These are phyloP conservation scores for Crepidodera aurea DNA, from an alignment of 2,888 invertebrate species.

Conservation along the genomic window DNA sequence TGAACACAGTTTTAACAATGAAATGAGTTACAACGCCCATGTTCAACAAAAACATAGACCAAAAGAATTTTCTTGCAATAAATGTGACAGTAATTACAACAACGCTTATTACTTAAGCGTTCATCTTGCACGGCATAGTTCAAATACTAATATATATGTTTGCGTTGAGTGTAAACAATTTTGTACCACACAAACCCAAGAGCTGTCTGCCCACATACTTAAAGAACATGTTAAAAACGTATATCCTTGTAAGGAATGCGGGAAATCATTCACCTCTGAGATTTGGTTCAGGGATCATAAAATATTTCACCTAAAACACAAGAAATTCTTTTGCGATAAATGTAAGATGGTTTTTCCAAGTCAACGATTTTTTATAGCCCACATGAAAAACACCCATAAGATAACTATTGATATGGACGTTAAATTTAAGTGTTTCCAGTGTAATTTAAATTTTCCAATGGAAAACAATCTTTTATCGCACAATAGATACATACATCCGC, in stretches of 20 bases:
- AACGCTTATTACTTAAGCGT: slow-evolving; percentile 22
- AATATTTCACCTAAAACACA: slow-evolving; percentile 59
- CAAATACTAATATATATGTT: not conserved
- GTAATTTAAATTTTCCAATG: slow-evolving; percentile 47
- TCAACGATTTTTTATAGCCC: not conserved
- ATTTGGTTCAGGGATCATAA: slow-evolving; percentile 66
- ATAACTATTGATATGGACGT: not conserved
- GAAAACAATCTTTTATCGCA: slow-evolving; percentile 43
- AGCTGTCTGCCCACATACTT: slow-evolving; percentile 41
- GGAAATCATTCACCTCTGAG: slow-evolving; percentile 64
- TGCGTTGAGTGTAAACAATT: slow-evolving; percentile 22
- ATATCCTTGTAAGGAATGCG: slow-evolving; percentile 64
- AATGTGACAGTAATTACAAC: slow-evolving; percentile 49
- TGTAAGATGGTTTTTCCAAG: not conserved
- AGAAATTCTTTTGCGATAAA: not conserved
- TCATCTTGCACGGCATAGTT: slow-evolving; percentile 16
- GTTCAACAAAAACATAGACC: slow-evolving; percentile 30
- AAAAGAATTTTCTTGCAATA: slow-evolving; percentile 52
- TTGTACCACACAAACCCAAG: not conserved
- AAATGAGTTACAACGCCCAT: slow-evolving; percentile 6
- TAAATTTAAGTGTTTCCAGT: slow-evolving; percentile 20
- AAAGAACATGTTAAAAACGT: slow-evolving; percentile 52
- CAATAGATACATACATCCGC: slow-evolving; percentile 45
- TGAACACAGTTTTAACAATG: not conserved
- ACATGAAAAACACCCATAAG: not conserved